Base-by-base conservation (phyloP, 1,140 invertebrate species). In the Reticulitermes speratus region DNA sequence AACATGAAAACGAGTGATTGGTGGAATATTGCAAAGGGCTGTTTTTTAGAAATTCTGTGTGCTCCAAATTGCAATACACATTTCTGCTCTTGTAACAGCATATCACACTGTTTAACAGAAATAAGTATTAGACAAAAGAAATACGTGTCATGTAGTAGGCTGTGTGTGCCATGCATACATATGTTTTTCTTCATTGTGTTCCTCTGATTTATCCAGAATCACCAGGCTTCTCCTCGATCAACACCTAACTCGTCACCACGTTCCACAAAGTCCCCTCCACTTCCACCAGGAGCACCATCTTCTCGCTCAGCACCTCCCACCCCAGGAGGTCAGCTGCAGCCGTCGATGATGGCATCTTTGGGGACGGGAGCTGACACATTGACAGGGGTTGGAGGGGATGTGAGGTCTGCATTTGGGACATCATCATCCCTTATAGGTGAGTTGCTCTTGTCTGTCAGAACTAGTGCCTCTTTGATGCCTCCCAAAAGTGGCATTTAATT, bases 221-320 rank as follows among this genome's bases (percentile, higher is more conserved):
- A 97, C 89, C 97, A 98, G 90, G 95, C 96, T 48, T 97, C 96
- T 9, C 96, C 96, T 5, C 93, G 96, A 75, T 97, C 97, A 9
- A 98, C 97, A 3, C 97, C 97, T 12, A 97, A 97, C 90, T 98
- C 96, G 86, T 98, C 97, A 55, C 97, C 97, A 12, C 93, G 96
- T n/a, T 97, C 96, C 87, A 96, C 96, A 30, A 97, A 97, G 89
- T 97, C 96, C 52, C 96, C 97, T 12, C 96, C 97, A 14, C 90
- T 96, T 89, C 93, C 92, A 82, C 90, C 90, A 86, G 90, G 90
- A 88, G 92, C 90, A 84, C 93, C 93, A 0, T 92, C 90, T 44
- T 92, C 92, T 82, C 91, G 94, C 87, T 95, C 95, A 87, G 95
- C 95, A 44, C 95, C 95, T 5, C 94, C 95, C 86, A 96, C 95